Conservation (phyloP, 2,797 vertebrate genomes). For the Tenualosa thibaudeaui region DNA sequence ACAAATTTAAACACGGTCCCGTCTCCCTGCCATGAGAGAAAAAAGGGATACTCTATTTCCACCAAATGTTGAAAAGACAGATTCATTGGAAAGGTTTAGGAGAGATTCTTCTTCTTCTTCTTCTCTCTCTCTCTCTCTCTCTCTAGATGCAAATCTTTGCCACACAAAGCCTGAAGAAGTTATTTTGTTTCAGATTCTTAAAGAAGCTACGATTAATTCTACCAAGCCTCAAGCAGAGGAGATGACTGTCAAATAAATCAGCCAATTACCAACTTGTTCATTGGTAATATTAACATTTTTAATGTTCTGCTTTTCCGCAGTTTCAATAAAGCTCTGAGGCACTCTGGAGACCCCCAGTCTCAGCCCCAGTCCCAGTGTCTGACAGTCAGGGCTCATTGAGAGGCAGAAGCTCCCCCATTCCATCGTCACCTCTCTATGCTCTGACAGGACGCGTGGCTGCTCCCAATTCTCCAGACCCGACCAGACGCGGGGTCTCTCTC, state of each 20-base stretch:
- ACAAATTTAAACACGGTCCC: neutral
- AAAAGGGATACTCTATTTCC: neutral
- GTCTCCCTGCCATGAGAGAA: neutral
- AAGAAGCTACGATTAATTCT: neutral
- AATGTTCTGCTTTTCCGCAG: neutral
- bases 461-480: neutral
- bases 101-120: neutral
- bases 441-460: neutral
- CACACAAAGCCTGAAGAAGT: neutral
- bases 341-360: neutral
- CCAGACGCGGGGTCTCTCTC: neutral
- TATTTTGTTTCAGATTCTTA: neutral
- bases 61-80: neutral
- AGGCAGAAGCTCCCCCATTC: neutral
- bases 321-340: neutral
- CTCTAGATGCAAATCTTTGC: neutral
- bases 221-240: neutral
- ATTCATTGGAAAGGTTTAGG: neutral
- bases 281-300: conserved; percentile 14
- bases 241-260: neutral
- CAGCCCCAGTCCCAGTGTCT: neutral
- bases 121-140: too few species aligned
- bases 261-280: neutral
- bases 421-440: neutral
- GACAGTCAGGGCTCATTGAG: neutral